These are phyloP conservation scores for Halichoeres trimaculatus DNA, from an alignment of 2,113 vertebrate species.

Conservation along the genomic window DNA sequence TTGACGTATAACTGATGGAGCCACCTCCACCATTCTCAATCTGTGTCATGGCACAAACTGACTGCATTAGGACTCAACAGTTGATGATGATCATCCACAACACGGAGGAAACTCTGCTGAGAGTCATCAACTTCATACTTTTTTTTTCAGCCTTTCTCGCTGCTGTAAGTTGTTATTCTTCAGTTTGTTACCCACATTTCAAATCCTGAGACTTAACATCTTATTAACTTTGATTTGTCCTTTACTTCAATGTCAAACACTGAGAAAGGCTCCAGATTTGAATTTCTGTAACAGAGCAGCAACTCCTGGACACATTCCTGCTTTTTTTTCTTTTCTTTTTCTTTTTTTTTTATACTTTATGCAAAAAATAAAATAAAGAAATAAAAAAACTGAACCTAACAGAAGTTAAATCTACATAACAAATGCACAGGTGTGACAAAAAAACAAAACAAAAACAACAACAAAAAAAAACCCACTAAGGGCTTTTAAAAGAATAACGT, in stretches of 20 bases:
- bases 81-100: conserved; percentile 10
- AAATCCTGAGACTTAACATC: not conserved
- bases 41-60: conserved; percentile 3
- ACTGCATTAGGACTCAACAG: not conserved
- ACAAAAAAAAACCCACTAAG: too few relatives aligned
- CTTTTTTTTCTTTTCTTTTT: too few relatives aligned
- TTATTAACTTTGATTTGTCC: not conserved
- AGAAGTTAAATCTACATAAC: too few relatives aligned
- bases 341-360: too few relatives aligned
- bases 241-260: not conserved
- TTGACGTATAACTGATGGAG: conserved; percentile 19
- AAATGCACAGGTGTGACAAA: too few relatives aligned
- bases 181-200: not conserved
- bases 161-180: not conserved
- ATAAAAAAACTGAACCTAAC: too few relatives aligned
- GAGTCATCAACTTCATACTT: not conserved
- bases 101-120: not conserved
- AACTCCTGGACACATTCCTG: too few relatives aligned
- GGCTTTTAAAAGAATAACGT: too few relatives aligned
- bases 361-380: too few relatives aligned
- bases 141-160: not conserved
- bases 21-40: conserved; percentile 24
- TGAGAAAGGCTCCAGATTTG: too few relatives aligned
- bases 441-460: too few relatives aligned
- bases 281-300: too few relatives aligned